These are phyloP conservation scores for Parochlus steinenii DNA, from an alignment of 2,888 invertebrate species.

Conservation along the genomic window DNA sequence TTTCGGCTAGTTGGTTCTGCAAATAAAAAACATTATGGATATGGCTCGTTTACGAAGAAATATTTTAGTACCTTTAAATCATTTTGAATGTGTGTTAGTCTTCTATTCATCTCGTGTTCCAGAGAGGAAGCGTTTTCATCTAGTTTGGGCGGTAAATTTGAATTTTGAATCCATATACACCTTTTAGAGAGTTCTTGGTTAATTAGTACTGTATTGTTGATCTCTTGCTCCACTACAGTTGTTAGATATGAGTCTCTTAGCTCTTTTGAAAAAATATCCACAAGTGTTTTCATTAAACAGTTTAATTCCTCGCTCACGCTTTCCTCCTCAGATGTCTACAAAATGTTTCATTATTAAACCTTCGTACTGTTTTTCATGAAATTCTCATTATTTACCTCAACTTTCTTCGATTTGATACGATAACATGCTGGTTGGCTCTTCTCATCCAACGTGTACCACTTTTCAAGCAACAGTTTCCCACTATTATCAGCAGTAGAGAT, in stretches of 20 bases:
- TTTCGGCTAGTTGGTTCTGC: conserved; percentile 52
- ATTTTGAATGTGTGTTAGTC: conserved; percentile 51
- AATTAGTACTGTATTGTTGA: conserved; percentile 65
- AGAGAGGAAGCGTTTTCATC: conserved; percentile 35
- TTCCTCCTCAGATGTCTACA: background rate
- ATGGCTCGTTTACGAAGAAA: conserved; percentile 4
- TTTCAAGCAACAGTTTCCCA: conserved; percentile 42
- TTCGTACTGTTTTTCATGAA: conserved; percentile 3
- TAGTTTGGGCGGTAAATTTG: conserved; percentile 35
- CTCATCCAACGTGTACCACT: conserved; percentile 51
- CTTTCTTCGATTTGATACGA: conserved; percentile 38
- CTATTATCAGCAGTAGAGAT: conserved; percentile 47
- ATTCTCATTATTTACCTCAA: too few relatives aligned
- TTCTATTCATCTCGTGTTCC: conserved; percentile 47
- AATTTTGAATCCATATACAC: conserved; percentile 64
- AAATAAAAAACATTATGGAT: conserved; percentile 16
- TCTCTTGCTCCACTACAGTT: conserved; percentile 68
- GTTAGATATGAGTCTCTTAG: conserved; percentile 65
- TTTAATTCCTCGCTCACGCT: conserved; percentile 32
- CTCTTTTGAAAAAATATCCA: conserved; percentile 55
- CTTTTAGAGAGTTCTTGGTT: conserved; percentile 61
- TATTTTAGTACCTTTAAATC: conserved; percentile 44
- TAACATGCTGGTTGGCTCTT: conserved; percentile 62
- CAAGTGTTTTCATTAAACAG: conserved; percentile 47
- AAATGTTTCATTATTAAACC: too few relatives aligned